Conservation (phyloP, 2,888 invertebrate species). For the Hypercompe scribonia region DNA sequence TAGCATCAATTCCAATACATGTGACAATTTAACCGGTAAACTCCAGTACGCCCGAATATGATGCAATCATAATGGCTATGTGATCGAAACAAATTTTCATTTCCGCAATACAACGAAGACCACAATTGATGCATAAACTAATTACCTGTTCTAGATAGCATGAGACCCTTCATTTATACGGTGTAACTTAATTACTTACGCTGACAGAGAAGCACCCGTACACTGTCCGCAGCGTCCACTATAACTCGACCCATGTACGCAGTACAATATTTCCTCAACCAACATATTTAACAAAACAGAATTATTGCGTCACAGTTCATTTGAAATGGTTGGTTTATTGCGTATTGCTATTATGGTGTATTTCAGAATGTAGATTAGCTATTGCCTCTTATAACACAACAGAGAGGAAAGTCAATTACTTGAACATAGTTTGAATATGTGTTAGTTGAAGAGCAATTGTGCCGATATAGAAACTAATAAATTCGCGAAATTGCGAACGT, state of each 20-base stretch:
- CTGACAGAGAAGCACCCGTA: conserved; percentile 71
- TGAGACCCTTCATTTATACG: conserved; percentile 78
- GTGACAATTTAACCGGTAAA: background rate
- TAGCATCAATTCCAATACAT: background rate
- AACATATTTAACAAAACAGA: conserved; percentile 53
- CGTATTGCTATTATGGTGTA: conserved; percentile 72
- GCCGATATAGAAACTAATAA: conserved; percentile 65
- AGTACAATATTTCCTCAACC: conserved; percentile 32
- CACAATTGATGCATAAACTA: conserved; percentile 68
- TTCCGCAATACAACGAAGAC: conserved; percentile 39
- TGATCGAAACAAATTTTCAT: conserved; percentile 30
- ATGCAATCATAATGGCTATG: background rate
- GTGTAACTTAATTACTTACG: conserved; percentile 81
- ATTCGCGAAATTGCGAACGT: conserved; percentile 72
- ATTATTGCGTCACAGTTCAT: conserved; percentile 59
- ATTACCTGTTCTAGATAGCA: conserved; percentile 79
- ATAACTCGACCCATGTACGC: conserved; percentile 47
- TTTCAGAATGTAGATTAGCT: conserved; percentile 83
- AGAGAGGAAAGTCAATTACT: conserved; percentile 78
- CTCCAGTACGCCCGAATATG: background rate
- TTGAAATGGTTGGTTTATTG: conserved; percentile 59
- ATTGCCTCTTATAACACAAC: conserved; percentile 74
- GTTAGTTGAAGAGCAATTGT: conserved; percentile 71
- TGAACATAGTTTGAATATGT: conserved; percentile 75
- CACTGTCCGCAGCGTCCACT: conserved; percentile 54